Evolutionary conservation across 2,113 vertebrate species (phyloP).

Genomic region (Merops nubicus): DNA sequence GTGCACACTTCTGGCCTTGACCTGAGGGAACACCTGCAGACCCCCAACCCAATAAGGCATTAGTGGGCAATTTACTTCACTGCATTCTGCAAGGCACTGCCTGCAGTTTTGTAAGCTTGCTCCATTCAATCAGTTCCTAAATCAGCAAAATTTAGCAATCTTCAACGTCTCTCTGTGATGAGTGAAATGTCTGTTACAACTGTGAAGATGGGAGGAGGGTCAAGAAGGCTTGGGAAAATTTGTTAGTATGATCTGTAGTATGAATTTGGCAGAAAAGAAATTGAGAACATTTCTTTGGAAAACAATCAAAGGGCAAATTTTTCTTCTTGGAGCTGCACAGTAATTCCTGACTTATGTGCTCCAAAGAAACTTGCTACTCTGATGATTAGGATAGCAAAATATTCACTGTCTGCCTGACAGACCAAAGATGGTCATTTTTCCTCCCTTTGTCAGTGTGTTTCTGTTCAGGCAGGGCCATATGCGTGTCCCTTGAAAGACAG

Average conservation of each 20-base stretch:
- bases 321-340: conserved; percentile 31
- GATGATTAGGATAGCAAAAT: conserved; percentile 22
- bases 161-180: neutral
- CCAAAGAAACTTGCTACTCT: conserved; percentile 5
- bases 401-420: conserved; percentile 26
- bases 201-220: conserved; percentile 49
- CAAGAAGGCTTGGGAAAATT: conserved; percentile 68
- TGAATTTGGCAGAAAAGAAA: conserved; percentile 61
- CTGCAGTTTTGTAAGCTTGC: conserved; percentile 18
- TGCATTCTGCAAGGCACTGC: neutral
- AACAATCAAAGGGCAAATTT: conserved; percentile 66
- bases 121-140: conserved; percentile 26
- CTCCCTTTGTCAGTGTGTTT: neutral
- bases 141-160: conserved; percentile 39
- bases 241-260: conserved; percentile 40
- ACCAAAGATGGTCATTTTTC: conserved; percentile 45
- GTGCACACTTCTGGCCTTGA: neutral
- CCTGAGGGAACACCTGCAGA: neutral
- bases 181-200: conserved; percentile 43
- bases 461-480: neutral
- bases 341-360: conserved; percentile 45
- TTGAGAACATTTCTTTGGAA: conserved; percentile 65
- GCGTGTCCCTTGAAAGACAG: neutral
- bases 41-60: neutral
- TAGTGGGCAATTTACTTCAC: neutral